These are phyloP conservation scores for Pseudolaguvia tuberculata DNA, from an alignment of 2,113 vertebrate genomes.

Conservation along the genomic window DNA sequence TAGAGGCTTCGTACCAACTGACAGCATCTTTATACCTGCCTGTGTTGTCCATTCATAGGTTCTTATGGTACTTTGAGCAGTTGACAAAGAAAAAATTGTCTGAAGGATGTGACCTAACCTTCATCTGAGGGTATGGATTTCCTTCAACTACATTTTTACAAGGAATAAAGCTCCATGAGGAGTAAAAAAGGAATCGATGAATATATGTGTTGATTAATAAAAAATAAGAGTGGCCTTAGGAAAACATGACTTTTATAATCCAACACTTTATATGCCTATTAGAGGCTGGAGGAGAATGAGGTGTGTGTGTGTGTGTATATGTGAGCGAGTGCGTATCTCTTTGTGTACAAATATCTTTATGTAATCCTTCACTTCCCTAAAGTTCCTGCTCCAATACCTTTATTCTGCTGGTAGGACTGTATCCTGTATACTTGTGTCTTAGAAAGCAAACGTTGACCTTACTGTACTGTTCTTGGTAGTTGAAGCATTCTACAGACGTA, in stretches of 20 bases:
- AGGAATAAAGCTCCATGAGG: slow-evolving; percentile 37
- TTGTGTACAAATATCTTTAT: slow-evolving; percentile 53
- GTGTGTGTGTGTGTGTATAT: slow-evolving; percentile 42
- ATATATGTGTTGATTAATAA: slow-evolving; percentile 52
- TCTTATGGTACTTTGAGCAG: slow-evolving; percentile 7
- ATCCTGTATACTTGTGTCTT: slow-evolving; percentile 79
- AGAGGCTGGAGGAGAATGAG: slow-evolving; percentile 64
- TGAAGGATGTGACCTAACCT: slow-evolving; percentile 16
- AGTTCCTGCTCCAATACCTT: slow-evolving; percentile 73
- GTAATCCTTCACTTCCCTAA: slow-evolving; percentile 65
- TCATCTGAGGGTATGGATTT: slow-evolving; percentile 19
- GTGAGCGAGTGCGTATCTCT: slow-evolving; percentile 46
- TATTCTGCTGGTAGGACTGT: slow-evolving; percentile 80
- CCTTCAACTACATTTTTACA: slow-evolving; percentile 14
- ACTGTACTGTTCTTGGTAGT: slow-evolving; percentile 78
- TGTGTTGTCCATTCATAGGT: slow-evolving; percentile 37
- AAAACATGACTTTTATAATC: slow-evolving; percentile 66
- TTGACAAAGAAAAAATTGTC: slow-evolving; percentile 1
- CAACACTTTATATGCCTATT: slow-evolving; percentile 65
- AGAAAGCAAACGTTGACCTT: slow-evolving; percentile 72
- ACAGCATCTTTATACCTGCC: slow-evolving; percentile 42
- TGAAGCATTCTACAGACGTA: slow-evolving; percentile 71
- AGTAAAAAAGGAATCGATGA: slow-evolving; percentile 46
- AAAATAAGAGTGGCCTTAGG: slow-evolving; percentile 72
- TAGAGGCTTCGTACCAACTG: slow-evolving; percentile 26